phyloP scores from a whole-genome alignment of 1,140 invertebrate species.

The Drosophila guanche region DNA sequence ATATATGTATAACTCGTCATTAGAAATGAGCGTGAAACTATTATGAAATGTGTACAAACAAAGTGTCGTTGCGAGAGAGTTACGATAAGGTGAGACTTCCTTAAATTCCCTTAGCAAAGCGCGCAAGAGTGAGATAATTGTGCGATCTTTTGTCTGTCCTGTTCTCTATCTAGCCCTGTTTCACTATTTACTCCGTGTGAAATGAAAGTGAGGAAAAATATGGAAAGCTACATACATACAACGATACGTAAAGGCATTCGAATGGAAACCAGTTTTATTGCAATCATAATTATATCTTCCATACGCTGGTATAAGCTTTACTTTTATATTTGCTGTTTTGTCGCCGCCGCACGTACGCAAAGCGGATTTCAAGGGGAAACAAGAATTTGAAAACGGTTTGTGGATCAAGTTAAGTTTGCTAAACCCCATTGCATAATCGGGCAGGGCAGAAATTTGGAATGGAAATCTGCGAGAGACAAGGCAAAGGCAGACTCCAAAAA shows the following conservation, averaged over 20 bases:
- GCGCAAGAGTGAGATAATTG: no score
- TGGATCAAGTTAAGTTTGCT: slow-evolving; percentile 14
- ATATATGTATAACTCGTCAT: no score
- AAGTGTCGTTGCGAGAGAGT: no score
- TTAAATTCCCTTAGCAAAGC: no score
- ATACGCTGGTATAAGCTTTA: slow-evolving; percentile 1
- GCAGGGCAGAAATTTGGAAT: slow-evolving; percentile 9
- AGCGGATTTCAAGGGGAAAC: slow-evolving; percentile 4
- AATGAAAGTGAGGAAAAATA: no score
- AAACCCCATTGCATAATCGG: slow-evolving; percentile 35
- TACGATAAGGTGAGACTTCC: no score
- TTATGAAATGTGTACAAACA: no score
- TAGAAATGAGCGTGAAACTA: no score
- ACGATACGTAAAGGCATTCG: slow-evolving; percentile 9
- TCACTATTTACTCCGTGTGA: no score
- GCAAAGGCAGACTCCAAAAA: neutral
- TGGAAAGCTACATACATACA: neutral
- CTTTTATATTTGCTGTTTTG: slow-evolving; percentile 14
- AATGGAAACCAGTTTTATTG: slow-evolving; percentile 48
- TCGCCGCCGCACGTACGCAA: slow-evolving; percentile 22
- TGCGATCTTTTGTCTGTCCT: no score
- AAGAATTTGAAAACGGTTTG: slow-evolving; percentile 13
- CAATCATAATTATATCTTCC: slow-evolving; percentile 33
- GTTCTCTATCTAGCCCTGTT: no score
- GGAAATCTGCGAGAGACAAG: slow-evolving; percentile 16